These are phyloP conservation scores for Brienomyrus longianalis DNA, from an alignment of 2,113 vertebrate genomes.

Conservation along the genomic window DNA sequence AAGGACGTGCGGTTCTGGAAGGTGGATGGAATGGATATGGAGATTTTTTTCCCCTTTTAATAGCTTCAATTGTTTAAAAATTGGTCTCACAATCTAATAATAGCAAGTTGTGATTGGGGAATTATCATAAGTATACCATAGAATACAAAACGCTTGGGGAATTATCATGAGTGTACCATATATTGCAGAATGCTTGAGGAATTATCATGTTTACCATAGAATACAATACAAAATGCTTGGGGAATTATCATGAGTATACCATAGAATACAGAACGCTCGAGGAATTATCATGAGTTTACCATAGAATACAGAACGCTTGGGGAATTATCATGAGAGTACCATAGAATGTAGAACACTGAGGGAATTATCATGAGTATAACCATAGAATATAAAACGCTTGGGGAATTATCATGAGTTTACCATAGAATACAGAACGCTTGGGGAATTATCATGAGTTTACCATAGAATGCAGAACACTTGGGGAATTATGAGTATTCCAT, in stretches of 20 bases:
- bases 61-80: not conserved
- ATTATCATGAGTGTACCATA: not conserved
- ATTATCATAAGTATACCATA: not conserved
- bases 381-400: not conserved
- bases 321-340: not conserved
- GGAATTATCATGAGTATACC: not conserved
- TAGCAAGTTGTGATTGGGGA: not conserved
- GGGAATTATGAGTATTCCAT: not conserved
- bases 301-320: not conserved
- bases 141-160: not conserved
- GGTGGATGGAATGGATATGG: not conserved
- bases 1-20: not conserved
- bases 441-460: not conserved
- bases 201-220: no score
- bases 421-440: not conserved
- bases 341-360: accelerated
- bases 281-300: not conserved
- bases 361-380: no score
- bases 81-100: not conserved
- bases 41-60: not conserved
- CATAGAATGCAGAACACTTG: not conserved
- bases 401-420: not conserved
- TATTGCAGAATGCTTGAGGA: not conserved
- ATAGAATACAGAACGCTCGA: not conserved
- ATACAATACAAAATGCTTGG: not conserved